Evolutionary conservation across 2,797 vertebrate species (phyloP).

Genomic region (Masticophis lateralis): DNA sequence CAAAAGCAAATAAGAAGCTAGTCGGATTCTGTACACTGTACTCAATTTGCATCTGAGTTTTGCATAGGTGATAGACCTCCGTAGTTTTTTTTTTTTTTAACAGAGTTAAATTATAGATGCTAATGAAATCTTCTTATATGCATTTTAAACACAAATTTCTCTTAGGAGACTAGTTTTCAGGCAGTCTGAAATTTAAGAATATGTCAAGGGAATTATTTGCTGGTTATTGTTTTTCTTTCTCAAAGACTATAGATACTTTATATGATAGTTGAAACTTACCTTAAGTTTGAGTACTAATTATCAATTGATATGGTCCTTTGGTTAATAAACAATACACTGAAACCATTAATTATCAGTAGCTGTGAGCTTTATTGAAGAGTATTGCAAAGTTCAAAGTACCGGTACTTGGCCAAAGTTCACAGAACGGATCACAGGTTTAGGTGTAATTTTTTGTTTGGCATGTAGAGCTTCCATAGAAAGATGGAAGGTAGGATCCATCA

Average conservation of each 20-base stretch:
- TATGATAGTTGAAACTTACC: neutral
- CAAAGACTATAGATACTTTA: neutral
- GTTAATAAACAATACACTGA: neutral
- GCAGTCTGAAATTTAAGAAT: neutral
- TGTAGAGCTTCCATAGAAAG: neutral
- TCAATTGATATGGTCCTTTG: neutral
- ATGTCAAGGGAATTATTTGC: neutral
- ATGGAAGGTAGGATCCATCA: neutral
- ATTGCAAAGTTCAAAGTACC: neutral
- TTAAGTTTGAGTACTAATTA: neutral
- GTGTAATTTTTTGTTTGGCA: neutral
- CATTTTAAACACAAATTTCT: neutral
- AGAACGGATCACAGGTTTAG: neutral
- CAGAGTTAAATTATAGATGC: neutral
- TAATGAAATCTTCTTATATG: neutral
- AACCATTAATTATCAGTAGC: neutral
- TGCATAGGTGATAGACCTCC: neutral
- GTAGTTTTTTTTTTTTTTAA: neutral
- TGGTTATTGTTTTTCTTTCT: neutral
- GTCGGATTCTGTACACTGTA: neutral
- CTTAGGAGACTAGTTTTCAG: neutral
- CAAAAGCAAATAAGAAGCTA: neutral
- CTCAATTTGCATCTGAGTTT: neutral
- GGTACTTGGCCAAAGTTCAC: neutral
- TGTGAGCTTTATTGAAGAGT: neutral